Conservation (phyloP, 2,888 invertebrate genomes). For the Trachelus iudaicus region DNA sequence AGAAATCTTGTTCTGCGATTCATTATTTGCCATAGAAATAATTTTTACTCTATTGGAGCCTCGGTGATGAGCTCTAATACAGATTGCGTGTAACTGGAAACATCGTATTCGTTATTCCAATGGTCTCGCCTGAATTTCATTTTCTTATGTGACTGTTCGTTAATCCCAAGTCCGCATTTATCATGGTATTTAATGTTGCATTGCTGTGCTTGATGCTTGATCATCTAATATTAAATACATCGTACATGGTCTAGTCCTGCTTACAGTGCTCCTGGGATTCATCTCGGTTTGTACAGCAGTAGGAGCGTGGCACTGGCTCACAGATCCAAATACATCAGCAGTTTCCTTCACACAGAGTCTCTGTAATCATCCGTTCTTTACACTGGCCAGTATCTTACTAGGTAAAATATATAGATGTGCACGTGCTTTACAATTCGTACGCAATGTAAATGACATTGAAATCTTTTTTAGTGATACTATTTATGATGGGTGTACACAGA, state of each 20-base stretch:
- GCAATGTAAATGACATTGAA: background rate
- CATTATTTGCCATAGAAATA: no score
- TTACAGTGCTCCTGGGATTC: constrained; percentile 84
- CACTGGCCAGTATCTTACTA: constrained; percentile 84
- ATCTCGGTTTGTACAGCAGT: constrained; percentile 92
- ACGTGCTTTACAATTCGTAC: background rate
- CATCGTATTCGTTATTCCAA: no score
- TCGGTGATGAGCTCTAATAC: no score
- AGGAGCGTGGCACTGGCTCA: constrained; percentile 96
- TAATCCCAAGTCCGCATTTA: constrained; percentile 14
- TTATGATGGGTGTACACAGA: constrained; percentile 91
- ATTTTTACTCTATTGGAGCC: no score
- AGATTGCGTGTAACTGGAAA: no score
- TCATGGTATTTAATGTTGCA: constrained; percentile 2
- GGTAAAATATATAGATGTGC: constrained; percentile 68
- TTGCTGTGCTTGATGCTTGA: constrained; percentile 8
- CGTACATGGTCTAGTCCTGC: constrained; percentile 26
- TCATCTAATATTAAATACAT: constrained; percentile 2
- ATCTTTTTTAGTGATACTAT: constrained; percentile 78
- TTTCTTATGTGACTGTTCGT: background rate
- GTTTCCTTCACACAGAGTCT: constrained; percentile 92
- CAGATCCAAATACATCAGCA: constrained; percentile 92
- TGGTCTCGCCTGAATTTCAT: no score
- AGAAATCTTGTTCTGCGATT: no score
- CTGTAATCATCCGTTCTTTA: constrained; percentile 94